Evolutionary conservation across 1,140 invertebrate species (phyloP).

Genomic region (Charaxes varanes): DNA sequence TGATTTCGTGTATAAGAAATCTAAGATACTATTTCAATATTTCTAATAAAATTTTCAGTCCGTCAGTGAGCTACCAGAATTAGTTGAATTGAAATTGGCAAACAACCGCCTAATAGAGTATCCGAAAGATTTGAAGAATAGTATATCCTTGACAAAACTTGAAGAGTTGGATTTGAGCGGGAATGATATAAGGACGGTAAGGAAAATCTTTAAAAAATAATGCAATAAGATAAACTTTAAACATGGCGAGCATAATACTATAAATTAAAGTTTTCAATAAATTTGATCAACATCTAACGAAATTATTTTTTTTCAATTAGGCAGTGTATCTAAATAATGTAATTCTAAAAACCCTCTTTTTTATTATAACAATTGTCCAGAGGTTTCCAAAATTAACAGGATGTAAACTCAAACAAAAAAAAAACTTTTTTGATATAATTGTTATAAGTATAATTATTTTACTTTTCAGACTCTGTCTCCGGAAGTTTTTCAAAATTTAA

Average conservation of each 20-base stretch:
- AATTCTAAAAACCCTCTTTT: no score
- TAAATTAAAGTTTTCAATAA: conserved; percentile 17
- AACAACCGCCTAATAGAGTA: conserved; percentile 60
- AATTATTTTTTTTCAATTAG: no score
- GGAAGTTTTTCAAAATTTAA: conserved; percentile 43
- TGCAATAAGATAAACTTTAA: no score
- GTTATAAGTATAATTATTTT: conserved; percentile 8
- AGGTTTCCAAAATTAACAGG: no score
- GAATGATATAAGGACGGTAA: conserved; percentile 65
- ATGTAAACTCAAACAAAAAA: no score
- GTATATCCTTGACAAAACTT: conserved; percentile 51
- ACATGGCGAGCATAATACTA: no score
- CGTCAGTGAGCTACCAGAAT: conserved; percentile 58
- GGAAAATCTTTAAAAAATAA: no score
- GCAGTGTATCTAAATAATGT: no score
- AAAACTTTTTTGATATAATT: neutral
- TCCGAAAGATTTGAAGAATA: conserved; percentile 58
- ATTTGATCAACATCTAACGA: no score
- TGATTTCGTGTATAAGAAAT: no score
- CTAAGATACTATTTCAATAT: no score
- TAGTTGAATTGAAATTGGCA: conserved; percentile 57
- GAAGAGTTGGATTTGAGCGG: conserved; percentile 59
- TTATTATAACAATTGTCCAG: no score
- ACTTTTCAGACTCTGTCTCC: conserved; percentile 43
- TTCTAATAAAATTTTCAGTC: conserved; percentile 52